Base-by-base conservation (phyloP, 30 jellyfish, hydroid and myxozoan species). In the Cassiopea andromeda region DNA sequence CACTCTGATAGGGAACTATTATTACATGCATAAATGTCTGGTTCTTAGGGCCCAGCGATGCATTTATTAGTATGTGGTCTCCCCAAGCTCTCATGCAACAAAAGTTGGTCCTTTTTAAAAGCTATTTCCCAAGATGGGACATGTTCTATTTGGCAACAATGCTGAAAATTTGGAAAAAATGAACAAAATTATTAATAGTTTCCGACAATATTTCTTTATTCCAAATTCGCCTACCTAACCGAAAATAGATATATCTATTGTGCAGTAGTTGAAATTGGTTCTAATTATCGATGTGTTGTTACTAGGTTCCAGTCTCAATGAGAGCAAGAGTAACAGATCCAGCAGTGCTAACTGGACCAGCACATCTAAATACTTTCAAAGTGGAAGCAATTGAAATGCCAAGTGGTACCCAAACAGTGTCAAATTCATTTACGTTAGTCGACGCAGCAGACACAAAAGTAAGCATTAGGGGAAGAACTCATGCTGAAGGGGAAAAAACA, bases 261-360 rank as follows among this genome's bases (percentile, higher is more conserved):
- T 3, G 64, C 12, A 3, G 7, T 10, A 54, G 7, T 54, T 10
- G 64, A 54, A 54, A 10, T 54, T 54, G 64, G 64, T 54, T 3
- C 64, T 54, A 54, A 54, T 54, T 54, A 3, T 43, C 4, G 61
- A 73, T 18, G 2, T 27, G 18, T 73, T 9, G 13, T 73, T 43
- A 5, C 17, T 47, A 88, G 95, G 87, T 90, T 1, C 97, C 97
- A 48, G 97, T 90, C 27, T 58, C 90, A 68, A 48, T 90, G 93
- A 46, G 80, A 75, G 97, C 93, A 17, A 83, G 87, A 90, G 97
- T 90, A n/a, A 82, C 86, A 18, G 68, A 82, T 1, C 93, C 92
- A 46, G 90, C 90, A n/a, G 91, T 90, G 12, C 44, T 91, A 2
- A 91, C 94, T 44, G 97, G 97, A 38, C 94, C 92, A 1, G 79